Evolutionary conservation across 1,140 invertebrate genomes (phyloP).

Genomic region (Apocrypta bakeri): DNA sequence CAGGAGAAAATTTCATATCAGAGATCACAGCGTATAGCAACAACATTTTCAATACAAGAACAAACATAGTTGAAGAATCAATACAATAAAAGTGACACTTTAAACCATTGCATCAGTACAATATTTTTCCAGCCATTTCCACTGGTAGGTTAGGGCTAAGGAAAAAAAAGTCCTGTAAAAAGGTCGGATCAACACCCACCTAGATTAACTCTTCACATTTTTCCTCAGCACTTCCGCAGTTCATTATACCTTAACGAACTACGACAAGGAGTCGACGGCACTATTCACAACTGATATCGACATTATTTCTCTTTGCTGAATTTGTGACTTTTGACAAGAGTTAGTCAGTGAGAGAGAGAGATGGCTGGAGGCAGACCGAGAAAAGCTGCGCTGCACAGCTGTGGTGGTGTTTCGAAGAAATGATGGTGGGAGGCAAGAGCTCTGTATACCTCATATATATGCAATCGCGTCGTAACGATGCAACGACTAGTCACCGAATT

Average conservation of each 20-base stretch:
- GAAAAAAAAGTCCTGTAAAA: not conserved
- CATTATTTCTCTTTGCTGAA: slow-evolving; percentile 28
- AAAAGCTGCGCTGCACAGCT: no score
- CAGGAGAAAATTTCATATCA: not conserved
- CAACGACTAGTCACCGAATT: no score
- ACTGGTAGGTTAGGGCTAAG: slow-evolving; percentile 23
- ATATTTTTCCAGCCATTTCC: not conserved
- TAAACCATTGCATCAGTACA: not conserved
- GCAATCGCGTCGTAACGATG: not conserved
- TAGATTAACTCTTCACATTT: slow-evolving; percentile 31
- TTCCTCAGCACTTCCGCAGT: not conserved
- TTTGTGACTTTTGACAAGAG: slow-evolving; percentile 39
- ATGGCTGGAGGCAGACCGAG: not conserved
- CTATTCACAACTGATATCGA: not conserved
- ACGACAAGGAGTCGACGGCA: not conserved
- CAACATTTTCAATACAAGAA: not conserved
- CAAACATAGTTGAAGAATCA: not conserved
- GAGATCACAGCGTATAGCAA: not conserved
- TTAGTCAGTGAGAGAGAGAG: not conserved
- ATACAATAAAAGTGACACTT: not conserved
- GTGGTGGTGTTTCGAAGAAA: no score
- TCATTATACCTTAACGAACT: no score
- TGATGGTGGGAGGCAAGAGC: no score
- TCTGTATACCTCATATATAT: no score
- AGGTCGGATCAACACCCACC: slow-evolving; percentile 28